Percentiles rank a stretch among this genome's conserved stretches.
Conservation (phyloP, 2,113 vertebrate genomes). For the Struthidea cinerea region DNA sequence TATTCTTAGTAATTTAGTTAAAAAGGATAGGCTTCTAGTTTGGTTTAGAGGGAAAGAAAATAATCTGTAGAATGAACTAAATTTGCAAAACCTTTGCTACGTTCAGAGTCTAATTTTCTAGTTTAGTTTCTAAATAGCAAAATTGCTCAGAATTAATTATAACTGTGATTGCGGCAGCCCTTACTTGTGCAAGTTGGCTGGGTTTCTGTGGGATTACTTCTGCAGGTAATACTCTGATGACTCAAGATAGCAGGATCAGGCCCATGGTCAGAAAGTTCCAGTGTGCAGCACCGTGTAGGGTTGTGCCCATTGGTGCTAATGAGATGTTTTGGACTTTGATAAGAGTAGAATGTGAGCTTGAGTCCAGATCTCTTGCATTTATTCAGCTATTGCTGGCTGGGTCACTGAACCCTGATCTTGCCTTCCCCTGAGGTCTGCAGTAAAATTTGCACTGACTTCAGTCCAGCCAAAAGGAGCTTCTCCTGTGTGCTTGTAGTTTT, state of each 20-base stretch:
- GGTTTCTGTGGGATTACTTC: not conserved
- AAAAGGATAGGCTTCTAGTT: not conserved
- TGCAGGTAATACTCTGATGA: not conserved
- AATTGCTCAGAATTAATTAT: not conserved
- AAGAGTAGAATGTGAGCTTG: not conserved
- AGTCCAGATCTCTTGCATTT: not conserved
- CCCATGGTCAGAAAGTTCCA: not conserved
- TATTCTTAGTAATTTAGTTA: not conserved
- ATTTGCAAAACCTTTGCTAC: not conserved
- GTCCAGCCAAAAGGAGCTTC: not conserved
- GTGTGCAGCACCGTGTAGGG: fast-evolving
- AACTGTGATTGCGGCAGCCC: not conserved
- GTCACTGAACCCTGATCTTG: not conserved
- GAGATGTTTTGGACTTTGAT: not conserved
- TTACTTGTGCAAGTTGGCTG: not conserved
- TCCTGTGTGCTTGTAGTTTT: not conserved
- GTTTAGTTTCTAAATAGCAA: not conserved
- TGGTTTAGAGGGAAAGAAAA: not conserved
- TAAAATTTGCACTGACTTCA: not conserved
- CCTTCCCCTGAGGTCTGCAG: not conserved
- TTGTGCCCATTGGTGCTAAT: not conserved
- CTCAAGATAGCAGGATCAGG: not conserved
- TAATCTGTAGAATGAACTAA: not conserved
- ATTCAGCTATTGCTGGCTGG: not conserved
- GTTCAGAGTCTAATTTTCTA: not conserved